Evolutionary conservation across 92 coral and sea anemone species (phyloP).

Genomic region (Heliopora coerulea): DNA sequence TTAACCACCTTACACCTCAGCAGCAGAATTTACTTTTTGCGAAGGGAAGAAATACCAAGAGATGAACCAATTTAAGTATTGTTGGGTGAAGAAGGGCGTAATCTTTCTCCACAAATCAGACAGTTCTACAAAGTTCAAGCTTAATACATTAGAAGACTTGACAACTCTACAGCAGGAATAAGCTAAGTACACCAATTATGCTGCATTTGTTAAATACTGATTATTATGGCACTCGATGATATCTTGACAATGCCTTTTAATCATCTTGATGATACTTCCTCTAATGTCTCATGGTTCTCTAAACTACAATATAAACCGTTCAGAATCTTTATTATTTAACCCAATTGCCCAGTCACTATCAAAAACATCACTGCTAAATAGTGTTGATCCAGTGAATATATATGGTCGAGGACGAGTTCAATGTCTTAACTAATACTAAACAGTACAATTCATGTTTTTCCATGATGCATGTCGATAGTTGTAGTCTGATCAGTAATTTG

Average conservation of each 20-base stretch:
- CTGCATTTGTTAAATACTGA: no score
- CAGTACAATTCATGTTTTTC: constrained; percentile 9
- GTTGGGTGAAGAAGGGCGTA: constrained; percentile 51
- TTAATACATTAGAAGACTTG: constrained; percentile 47
- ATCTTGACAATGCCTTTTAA: background rate
- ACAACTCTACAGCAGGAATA: background rate
- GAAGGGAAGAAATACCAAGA: constrained; percentile 51
- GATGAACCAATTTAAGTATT: constrained; percentile 45
- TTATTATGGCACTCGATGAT: no score
- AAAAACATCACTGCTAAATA: background rate
- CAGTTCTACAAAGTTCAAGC: constrained; percentile 30
- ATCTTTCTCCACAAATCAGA: constrained; percentile 50
- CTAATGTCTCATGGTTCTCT: constrained; percentile 17
- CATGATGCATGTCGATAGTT: constrained; percentile 16
- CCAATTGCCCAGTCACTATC: constrained; percentile 14
- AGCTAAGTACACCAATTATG: no score
- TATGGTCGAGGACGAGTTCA: constrained; percentile 34
- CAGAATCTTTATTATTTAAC: constrained; percentile 14
- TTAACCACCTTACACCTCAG: constrained; percentile 53
- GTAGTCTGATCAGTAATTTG: constrained; percentile 31
- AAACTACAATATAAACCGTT: background rate
- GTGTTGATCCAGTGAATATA: constrained; percentile 9
- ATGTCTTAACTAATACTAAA: constrained; percentile 1
- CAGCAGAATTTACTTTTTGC: constrained; percentile 35
- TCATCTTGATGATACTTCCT: constrained; percentile 28